phyloP scores from a whole-genome alignment of 2,888 invertebrate species.

The Lasioglossum morio region DNA sequence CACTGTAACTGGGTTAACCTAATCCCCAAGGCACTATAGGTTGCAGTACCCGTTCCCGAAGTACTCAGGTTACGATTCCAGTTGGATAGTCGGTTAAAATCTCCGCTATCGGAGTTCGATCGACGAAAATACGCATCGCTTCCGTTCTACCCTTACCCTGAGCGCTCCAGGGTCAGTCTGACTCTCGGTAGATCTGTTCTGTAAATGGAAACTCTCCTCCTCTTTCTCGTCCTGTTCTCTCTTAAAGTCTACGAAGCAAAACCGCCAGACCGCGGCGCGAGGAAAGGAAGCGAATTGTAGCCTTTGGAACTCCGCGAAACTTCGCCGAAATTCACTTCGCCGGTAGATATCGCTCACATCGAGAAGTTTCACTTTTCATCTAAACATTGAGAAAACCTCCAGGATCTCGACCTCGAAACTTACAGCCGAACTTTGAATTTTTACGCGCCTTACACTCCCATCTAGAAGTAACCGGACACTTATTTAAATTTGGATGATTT shows the following conservation, averaged over 20 bases:
- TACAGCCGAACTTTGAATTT: not conserved
- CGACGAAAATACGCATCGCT: not conserved
- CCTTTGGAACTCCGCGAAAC: not conserved
- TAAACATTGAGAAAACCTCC: not conserved
- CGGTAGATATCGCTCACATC: not conserved
- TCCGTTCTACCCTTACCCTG: not conserved
- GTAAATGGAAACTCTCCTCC: not conserved
- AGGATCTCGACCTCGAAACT: not conserved
- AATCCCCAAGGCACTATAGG: not conserved
- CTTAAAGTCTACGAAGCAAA: conserved; percentile 2
- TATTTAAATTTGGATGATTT: too few species aligned
- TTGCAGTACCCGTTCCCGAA: not conserved
- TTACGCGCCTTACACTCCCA: not conserved
- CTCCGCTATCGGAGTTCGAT: not conserved
- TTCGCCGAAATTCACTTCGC: not conserved
- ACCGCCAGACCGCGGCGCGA: not conserved
- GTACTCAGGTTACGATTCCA: not conserved
- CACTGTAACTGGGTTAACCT: not conserved
- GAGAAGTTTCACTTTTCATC: not conserved
- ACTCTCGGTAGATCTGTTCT: not conserved
- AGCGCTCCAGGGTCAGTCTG: not conserved
- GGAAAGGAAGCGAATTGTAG: not conserved
- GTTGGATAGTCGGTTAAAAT: conserved; percentile 1
- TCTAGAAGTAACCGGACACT: too few species aligned
- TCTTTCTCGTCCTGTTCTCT: not conserved